Conservation (phyloP, 2,888 invertebrate genomes). For the Leptinotarsa juncta region DNA sequence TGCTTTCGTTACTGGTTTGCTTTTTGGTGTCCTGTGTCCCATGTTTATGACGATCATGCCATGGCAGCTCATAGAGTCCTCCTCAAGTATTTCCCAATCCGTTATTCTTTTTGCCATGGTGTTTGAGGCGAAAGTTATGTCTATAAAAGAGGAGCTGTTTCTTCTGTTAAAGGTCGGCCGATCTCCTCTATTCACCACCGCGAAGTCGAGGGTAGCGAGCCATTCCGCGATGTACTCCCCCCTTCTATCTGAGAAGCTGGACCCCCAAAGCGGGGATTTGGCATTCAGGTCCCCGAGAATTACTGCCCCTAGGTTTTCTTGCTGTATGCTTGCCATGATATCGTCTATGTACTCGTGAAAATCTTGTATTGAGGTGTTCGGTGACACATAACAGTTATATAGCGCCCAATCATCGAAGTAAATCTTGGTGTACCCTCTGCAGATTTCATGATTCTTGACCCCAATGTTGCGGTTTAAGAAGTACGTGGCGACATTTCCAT, state of each 20-base stretch:
- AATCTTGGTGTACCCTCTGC: not conserved
- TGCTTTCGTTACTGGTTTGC: too few relatives aligned
- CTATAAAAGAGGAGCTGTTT: not conserved
- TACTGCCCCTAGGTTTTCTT: not conserved
- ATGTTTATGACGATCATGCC: too few relatives aligned
- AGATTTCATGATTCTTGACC: not conserved
- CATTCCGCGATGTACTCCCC: not conserved
- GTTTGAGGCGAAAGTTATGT: not conserved
- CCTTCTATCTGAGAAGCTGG: not conserved
- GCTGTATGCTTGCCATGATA: not conserved
- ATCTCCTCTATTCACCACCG: not conserved
- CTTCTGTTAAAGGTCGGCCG: not conserved
- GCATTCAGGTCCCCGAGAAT: not conserved
- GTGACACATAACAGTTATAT: slow-evolving; percentile 17
- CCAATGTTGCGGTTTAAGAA: not conserved
- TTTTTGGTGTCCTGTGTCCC: not conserved
- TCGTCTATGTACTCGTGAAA: not conserved
- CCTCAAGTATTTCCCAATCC: too few relatives aligned
- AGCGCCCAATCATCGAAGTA: not conserved
- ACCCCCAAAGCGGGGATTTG: slow-evolving; percentile 7
- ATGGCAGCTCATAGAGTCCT: too few relatives aligned
- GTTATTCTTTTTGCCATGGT: not conserved
- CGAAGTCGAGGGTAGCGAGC: not conserved
- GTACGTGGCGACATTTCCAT: not conserved
- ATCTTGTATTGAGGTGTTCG: not conserved